phyloP scores from a whole-genome alignment of 2,888 invertebrate species.

The Nowickia ferox region DNA sequence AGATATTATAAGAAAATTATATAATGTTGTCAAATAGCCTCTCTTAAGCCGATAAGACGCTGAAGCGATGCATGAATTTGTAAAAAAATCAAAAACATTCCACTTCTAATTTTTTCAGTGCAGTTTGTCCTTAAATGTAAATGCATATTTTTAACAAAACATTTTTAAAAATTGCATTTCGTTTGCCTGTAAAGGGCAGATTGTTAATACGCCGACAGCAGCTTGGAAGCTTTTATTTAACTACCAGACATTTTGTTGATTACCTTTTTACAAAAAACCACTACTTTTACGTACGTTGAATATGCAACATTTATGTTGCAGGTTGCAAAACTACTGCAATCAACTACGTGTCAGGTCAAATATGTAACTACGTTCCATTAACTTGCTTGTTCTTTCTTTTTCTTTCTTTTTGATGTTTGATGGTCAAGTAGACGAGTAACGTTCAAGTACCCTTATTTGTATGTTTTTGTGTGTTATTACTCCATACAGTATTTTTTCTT shows the following conservation, averaged over 20 bases:
- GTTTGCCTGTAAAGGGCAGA: neutral
- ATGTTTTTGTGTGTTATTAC: neutral
- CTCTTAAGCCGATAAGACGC: too few species aligned
- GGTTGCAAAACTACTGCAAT: slow-evolving; percentile 53
- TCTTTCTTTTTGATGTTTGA: neutral
- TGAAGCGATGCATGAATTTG: too few species aligned
- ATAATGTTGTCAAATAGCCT: too few species aligned
- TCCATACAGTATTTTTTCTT: neutral
- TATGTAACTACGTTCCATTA: slow-evolving; percentile 28
- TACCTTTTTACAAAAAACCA: slow-evolving; percentile 38
- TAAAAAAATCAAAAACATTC: too few species aligned
- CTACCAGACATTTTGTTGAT: slow-evolving; percentile 55
- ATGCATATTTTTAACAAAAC: neutral
- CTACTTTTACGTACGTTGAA: slow-evolving; percentile 20
- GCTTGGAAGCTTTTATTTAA: slow-evolving; percentile 27
- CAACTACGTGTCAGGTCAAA: slow-evolving; percentile 66
- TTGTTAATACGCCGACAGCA: slow-evolving; percentile 13
- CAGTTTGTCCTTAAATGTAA: neutral
- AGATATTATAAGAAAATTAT: too few species aligned
- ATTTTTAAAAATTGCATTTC: neutral
- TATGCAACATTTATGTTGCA: slow-evolving; percentile 50
- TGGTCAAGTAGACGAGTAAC: slow-evolving; percentile 34
- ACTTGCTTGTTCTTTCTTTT: slow-evolving; percentile 5
- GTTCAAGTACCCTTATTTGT: slow-evolving; percentile 1
- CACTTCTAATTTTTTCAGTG: too few species aligned